Conservation (phyloP, 2,888 invertebrate species). For the Apamea anceps region DNA sequence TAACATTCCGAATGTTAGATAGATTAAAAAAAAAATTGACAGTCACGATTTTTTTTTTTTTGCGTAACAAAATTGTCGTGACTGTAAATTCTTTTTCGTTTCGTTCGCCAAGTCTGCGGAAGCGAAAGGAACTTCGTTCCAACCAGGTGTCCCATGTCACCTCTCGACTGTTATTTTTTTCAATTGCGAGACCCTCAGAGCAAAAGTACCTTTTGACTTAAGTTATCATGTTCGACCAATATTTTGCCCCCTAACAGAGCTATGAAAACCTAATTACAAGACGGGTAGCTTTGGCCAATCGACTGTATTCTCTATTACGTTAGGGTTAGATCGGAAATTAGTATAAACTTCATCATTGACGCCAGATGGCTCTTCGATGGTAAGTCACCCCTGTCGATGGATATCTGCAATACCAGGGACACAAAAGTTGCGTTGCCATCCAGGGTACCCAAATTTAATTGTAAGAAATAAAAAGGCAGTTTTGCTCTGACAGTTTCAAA, state of each 20-base stretch:
- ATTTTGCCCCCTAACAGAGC: not conserved
- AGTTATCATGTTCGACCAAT: not conserved
- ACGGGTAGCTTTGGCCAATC: not conserved
- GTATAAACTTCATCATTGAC: not conserved
- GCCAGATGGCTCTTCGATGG: no score
- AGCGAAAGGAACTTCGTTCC: not conserved
- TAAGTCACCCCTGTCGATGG: no score
- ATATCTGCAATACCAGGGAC: no score
- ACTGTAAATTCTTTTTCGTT: not conserved
- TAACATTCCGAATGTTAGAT: not conserved
- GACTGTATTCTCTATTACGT: not conserved
- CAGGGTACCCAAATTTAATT: not conserved
- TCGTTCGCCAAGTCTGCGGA: not conserved
- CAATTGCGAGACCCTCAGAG: not conserved
- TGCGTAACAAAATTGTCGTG: not conserved
- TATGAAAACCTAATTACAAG: not conserved
- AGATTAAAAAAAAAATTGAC: not conserved
- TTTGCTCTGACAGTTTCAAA: constrained; percentile 34
- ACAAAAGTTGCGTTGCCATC: not conserved
- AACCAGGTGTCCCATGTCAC: not conserved
- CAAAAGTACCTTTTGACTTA: not conserved
- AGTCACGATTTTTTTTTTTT: not conserved
- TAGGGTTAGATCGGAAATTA: not conserved
- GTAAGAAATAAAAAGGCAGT: constrained; percentile 23
- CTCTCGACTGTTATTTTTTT: not conserved